Conservation (phyloP, 2,888 invertebrate genomes). For the Amphipoea lucens region DNA sequence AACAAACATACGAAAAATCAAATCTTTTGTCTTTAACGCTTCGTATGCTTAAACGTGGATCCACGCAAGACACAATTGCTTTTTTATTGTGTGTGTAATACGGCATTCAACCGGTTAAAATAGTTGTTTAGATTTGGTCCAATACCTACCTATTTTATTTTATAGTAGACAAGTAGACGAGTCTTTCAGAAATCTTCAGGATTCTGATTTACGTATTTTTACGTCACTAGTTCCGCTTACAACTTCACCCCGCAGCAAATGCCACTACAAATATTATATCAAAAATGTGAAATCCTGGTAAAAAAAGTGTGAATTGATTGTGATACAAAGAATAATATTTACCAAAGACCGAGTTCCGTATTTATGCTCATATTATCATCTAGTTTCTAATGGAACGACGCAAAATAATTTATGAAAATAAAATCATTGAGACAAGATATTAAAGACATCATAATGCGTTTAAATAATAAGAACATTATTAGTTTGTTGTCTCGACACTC, state of each 20-base stretch:
- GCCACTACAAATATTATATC: slow-evolving; percentile 37
- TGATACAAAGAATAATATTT: slow-evolving; percentile 36
- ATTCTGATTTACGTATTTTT: not conserved
- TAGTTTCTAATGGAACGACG: slow-evolving; percentile 49
- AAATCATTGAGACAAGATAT: not conserved
- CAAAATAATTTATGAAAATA: slow-evolving; percentile 27
- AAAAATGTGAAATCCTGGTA: slow-evolving; percentile 19
- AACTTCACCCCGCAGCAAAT: not conserved
- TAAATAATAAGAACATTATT: slow-evolving; percentile 4
- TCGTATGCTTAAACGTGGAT: too few relatives aligned
- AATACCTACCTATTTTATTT: not conserved
- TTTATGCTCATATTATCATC: slow-evolving; percentile 51
- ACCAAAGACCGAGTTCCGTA: slow-evolving; percentile 47
- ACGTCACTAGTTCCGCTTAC: not conserved
- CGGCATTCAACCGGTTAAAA: not conserved
- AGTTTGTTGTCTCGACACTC: not conserved
- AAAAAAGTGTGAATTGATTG: slow-evolving; percentile 53
- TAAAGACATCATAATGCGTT: slow-evolving; percentile 9
- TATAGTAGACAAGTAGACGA: not conserved
- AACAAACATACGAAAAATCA: not conserved
- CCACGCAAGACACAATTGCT: too few relatives aligned
- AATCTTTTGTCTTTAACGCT: not conserved
- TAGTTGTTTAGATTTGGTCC: not conserved
- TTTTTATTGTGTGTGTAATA: too few relatives aligned
- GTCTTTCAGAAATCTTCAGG: not conserved